Evolutionary conservation across 2,797 vertebrate species (phyloP).

Genomic region (Vespertilio murinus): DNA sequence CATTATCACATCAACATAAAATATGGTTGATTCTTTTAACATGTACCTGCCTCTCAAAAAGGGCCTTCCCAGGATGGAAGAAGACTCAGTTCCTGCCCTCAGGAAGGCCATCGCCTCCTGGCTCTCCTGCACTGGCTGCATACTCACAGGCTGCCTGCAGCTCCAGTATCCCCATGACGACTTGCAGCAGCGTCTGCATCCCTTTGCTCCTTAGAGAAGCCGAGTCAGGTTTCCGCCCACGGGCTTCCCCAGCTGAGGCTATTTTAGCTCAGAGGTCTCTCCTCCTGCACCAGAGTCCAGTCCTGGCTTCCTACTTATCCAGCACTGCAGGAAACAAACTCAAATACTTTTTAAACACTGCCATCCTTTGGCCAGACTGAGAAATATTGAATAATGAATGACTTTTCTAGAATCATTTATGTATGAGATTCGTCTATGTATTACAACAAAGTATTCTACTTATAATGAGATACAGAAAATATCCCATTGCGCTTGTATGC

Average conservation of each 20-base stretch:
- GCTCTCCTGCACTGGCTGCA: not conserved
- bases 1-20: not conserved
- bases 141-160: conserved; percentile 30
- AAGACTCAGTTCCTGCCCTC: not conserved
- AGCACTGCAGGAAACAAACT: not conserved
- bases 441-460: not conserved
- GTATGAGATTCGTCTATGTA: not conserved
- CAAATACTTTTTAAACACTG: conserved; percentile 13
- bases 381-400: not conserved
- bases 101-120: not conserved
- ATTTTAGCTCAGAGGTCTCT: not conserved
- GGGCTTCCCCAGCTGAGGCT: not conserved
- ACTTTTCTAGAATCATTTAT: not conserved
- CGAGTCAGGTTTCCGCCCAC: not conserved
- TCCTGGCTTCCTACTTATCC: not conserved
- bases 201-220: not conserved
- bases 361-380: conserved; percentile 24
- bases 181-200: not conserved
- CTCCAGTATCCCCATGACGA: not conserved
- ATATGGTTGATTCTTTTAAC: not conserved
- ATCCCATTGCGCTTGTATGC: not conserved
- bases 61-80: not conserved
- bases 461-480: not conserved
- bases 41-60: not conserved
- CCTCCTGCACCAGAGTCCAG: not conserved